phyloP scores from a whole-genome alignment of 2,113 vertebrate species.

The Lanius collurio region DNA sequence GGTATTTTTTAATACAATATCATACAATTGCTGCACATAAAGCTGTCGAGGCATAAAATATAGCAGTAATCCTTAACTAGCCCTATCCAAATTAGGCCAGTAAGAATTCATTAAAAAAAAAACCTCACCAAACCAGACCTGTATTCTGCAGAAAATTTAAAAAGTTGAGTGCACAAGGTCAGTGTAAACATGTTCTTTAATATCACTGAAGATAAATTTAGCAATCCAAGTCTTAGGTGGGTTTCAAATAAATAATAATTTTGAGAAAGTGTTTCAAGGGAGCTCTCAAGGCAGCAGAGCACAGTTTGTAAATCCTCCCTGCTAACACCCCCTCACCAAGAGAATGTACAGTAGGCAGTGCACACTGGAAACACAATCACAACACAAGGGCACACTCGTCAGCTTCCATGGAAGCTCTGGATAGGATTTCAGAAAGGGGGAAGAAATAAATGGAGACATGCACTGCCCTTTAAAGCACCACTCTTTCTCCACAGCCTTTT shows the following conservation, averaged over 20 bases:
- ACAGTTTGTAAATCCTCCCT: not conserved
- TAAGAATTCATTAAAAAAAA: not conserved
- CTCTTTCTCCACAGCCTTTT: not conserved
- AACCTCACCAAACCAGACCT: not conserved
- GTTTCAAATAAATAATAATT: slow-evolving; percentile 67
- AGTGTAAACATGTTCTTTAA: slow-evolving; percentile 66
- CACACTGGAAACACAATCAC: slow-evolving; percentile 32
- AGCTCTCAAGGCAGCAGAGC: slow-evolving; percentile 46
- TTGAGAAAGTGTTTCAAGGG: slow-evolving; percentile 21
- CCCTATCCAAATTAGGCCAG: not conserved
- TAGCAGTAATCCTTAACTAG: not conserved
- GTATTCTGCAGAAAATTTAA: not conserved
- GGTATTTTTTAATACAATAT: not conserved
- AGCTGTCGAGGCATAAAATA: not conserved
- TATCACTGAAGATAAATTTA: slow-evolving; percentile 41
- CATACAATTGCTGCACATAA: not conserved
- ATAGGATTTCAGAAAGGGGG: not conserved
- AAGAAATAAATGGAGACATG: not conserved
- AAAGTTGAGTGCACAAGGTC: not conserved
- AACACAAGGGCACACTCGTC: not conserved
- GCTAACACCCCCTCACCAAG: not conserved
- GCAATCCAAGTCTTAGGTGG: slow-evolving; percentile 15
- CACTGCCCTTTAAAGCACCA: not conserved
- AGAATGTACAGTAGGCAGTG: slow-evolving; percentile 62
- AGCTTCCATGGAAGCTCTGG: not conserved